phyloP scores from a whole-genome alignment of 2,797 vertebrate genomes.

The Artibeus lituratus region DNA sequence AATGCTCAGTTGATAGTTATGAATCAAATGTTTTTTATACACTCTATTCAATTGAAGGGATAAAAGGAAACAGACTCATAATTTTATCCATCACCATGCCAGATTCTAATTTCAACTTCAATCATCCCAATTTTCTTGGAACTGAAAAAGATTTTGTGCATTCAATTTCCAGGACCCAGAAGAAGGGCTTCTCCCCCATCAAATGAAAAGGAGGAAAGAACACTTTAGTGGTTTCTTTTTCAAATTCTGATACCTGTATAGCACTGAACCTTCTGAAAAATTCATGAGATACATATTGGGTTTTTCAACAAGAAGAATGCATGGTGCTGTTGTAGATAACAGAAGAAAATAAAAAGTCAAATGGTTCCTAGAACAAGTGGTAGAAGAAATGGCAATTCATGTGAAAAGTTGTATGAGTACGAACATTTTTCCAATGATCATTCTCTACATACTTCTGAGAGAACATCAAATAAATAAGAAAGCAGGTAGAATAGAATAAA shows the following conservation, averaged over 20 bases:
- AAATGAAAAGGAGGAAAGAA: conserved; percentile 18
- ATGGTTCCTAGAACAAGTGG: background rate
- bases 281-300: conserved; percentile 23
- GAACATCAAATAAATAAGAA: conserved; percentile 33
- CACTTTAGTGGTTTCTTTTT: background rate
- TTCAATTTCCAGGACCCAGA: background rate
- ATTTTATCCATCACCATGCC: background rate
- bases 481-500: background rate
- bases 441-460: conserved; percentile 18
- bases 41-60: background rate
- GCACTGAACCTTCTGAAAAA: conserved; percentile 35
- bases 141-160: background rate
- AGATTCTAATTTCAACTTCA: background rate
- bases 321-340: background rate
- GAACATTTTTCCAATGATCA: background rate
- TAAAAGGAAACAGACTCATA: background rate
- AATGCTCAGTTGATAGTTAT: background rate
- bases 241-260: background rate
- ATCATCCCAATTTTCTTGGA: background rate
- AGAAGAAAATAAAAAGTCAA: conserved; percentile 22
- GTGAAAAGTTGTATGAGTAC: background rate
- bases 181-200: background rate
- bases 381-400: background rate
- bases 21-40: background rate
- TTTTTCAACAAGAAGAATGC: conserved; percentile 15